These are phyloP conservation scores for Anagrus nilaparvatae DNA, from an alignment of 1,140 invertebrate species.

Conservation along the genomic window DNA sequence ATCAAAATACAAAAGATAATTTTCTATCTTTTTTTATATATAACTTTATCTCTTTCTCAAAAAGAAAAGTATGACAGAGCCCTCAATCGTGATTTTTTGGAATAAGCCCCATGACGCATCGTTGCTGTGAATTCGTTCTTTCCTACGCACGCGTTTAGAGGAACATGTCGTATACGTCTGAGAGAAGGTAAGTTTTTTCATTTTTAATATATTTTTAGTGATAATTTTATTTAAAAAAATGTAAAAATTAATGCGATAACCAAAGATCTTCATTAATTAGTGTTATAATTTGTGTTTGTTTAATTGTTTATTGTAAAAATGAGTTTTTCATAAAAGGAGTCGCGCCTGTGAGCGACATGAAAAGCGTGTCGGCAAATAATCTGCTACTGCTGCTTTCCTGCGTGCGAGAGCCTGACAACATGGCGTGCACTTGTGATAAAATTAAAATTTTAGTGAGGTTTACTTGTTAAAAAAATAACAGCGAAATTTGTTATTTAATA, in stretches of 20 bases:
- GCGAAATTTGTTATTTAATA: not conserved
- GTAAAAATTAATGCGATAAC: too few relatives aligned
- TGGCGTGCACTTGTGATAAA: slow-evolving; percentile 50
- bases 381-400: not conserved
- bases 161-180: slow-evolving; percentile 65
- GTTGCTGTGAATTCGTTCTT: slow-evolving; percentile 50
- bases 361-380: not conserved
- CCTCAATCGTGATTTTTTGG: too few relatives aligned
- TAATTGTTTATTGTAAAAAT: not conserved
- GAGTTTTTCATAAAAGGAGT: not conserved
- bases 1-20: too few relatives aligned
- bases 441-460: too few relatives aligned
- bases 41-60: too few relatives aligned
- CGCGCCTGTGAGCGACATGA: not conserved
- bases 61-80: too few relatives aligned
- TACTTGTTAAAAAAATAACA: slow-evolving; percentile 21
- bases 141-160: slow-evolving; percentile 58
- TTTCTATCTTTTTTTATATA: too few relatives aligned
- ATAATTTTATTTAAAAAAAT: too few relatives aligned
- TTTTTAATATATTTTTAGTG: too few relatives aligned
- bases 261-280: not conserved
- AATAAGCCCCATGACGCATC: slow-evolving; percentile 32
- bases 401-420: slow-evolving; percentile 48
- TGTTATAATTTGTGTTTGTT: not conserved
- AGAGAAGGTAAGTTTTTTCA: slow-evolving; percentile 56